Conservation (phyloP, 2,797 vertebrate species). For the Enteromius mattozi region DNA sequence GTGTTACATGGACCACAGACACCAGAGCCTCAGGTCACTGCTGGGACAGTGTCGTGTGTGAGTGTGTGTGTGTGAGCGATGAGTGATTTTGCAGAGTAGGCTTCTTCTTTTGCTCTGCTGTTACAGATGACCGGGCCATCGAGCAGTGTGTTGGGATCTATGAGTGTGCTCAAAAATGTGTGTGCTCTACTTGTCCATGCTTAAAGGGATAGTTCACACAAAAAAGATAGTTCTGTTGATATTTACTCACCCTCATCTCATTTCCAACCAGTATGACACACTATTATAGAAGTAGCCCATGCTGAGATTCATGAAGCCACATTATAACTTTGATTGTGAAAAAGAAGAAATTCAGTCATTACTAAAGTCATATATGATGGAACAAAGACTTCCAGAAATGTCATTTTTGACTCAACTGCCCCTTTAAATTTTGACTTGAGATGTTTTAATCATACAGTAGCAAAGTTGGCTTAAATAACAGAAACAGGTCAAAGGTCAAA, state of each 20-base stretch:
- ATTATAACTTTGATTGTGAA: background rate
- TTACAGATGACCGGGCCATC: constrained; percentile 34
- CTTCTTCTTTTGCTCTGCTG: constrained; percentile 12
- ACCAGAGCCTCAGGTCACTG: constrained; percentile 72
- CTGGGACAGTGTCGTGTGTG: constrained; percentile 64
- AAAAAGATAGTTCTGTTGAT: background rate
- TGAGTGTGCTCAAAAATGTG: constrained; percentile 6
- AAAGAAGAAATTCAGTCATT: background rate
- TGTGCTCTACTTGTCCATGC: background rate
- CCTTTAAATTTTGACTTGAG: constrained; percentile 21
- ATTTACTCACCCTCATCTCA: background rate
- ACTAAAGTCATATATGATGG: background rate
- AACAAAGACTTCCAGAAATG: background rate
- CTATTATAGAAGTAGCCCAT: background rate
- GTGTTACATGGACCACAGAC: constrained; percentile 76
- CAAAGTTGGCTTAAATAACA: constrained; percentile 16
- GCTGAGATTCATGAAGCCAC: background rate
- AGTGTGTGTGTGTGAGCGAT: constrained; percentile 27
- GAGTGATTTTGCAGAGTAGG: constrained; percentile 31
- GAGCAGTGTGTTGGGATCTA: constrained; percentile 6
- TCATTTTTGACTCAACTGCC: background rate
- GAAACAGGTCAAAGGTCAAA: constrained; percentile 31
- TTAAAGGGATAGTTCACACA: background rate
- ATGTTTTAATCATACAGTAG: constrained; percentile 29
- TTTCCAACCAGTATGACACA: background rate